phyloP scores from a whole-genome alignment of 2,888 invertebrate species.

The Pseudoips prasinana region DNA sequence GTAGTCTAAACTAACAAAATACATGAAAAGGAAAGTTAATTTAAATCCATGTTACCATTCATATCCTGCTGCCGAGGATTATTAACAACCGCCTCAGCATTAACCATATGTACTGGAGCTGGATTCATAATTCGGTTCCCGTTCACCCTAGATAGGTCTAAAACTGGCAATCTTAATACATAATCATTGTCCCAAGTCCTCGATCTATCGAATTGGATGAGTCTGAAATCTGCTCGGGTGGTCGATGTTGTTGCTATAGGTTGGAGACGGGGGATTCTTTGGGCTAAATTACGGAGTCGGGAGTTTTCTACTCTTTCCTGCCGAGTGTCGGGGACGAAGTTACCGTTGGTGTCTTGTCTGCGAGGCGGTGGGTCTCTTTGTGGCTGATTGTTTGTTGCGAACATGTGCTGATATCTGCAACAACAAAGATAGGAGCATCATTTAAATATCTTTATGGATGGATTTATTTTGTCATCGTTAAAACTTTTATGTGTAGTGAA shows the following conservation, averaged over 20 bases:
- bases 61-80: conserved; percentile 42
- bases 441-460: too few relatives aligned
- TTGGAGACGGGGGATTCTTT: conserved; percentile 59
- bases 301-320: conserved; percentile 49
- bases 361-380: conserved; percentile 29
- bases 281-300: conserved; percentile 55
- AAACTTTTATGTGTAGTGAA: too few relatives aligned
- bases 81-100: conserved; percentile 39
- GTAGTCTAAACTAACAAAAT: too few relatives aligned
- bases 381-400: conserved; percentile 42
- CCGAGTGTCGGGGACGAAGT: conserved; percentile 47
- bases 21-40: too few relatives aligned
- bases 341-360: conserved; percentile 41
- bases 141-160: conserved; percentile 52
- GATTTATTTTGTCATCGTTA: too few relatives aligned
- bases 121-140: conserved; percentile 33
- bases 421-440: conserved; percentile 5
- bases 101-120: conserved; percentile 37
- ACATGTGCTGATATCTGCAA: conserved; percentile 60
- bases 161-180: conserved; percentile 54
- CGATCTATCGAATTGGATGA: conserved; percentile 57
- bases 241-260: conserved; percentile 40
- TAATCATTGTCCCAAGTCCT: conserved; percentile 58
- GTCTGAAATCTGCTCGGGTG: conserved; percentile 43
- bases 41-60: conserved; percentile 44